A percentile compares a stretch with the other conserved stretches of the same genome.
phyloP scores from a whole-genome alignment of 1,140 invertebrate genomes.

The Drosophila orena region DNA sequence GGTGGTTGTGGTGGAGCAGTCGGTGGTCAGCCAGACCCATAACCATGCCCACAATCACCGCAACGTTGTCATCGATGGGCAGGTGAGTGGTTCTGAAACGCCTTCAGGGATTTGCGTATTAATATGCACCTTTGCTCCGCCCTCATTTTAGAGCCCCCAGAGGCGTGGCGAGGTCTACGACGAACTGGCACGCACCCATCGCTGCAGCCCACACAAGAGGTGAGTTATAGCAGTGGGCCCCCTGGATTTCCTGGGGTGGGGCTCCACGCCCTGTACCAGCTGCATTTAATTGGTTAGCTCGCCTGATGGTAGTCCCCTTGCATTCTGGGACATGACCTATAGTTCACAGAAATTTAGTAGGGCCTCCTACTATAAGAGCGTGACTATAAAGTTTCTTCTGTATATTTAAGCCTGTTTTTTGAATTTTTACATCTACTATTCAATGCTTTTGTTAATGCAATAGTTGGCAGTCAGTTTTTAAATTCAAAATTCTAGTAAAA shows the following conservation, averaged over 20 bases:
- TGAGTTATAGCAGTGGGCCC: constrained; percentile 25
- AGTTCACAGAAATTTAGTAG: not conserved
- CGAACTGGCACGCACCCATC: constrained; percentile 75
- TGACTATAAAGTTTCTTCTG: not conserved
- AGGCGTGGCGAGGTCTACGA: constrained; percentile 79
- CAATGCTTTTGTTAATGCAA: not conserved
- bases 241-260: not conserved
- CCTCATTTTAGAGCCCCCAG: constrained; percentile 72
- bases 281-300: constrained; percentile 16
- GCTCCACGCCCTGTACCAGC: not conserved
- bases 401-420: not conserved
- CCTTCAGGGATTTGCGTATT: not conserved
- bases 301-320: not conserved
- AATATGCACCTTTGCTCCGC: constrained; percentile 1
- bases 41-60: constrained; percentile 24
- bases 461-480: not conserved
- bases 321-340: not conserved
- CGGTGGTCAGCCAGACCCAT: constrained; percentile 70
- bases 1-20: constrained; percentile 68
- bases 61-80: constrained; percentile 69
- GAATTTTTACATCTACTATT: not conserved
- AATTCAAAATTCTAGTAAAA: constrained; percentile 1
- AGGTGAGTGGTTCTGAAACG: constrained; percentile 37
- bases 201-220: constrained; percentile 82
- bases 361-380: not conserved